Base-by-base conservation (phyloP, 23 tunicate species). In the Clavelina lepadiformis region DNA sequence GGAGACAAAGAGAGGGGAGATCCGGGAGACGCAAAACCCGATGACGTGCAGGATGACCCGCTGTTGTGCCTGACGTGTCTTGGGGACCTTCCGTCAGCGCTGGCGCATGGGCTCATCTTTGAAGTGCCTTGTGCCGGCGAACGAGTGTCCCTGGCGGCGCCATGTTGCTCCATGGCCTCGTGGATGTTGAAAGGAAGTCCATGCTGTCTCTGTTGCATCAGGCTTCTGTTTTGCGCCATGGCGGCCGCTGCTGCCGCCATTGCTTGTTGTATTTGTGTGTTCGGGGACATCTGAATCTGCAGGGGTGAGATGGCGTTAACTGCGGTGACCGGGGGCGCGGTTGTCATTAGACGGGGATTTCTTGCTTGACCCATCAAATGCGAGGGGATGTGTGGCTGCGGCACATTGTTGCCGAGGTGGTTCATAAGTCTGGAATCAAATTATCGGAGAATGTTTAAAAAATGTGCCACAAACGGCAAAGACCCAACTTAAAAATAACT, bases 181-280 rank as follows among this genome's bases (percentile, higher is more conserved):
- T 20, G 26, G 3, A 6, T 19, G 38, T 46, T 49, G 49, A 49
- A 28, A 7, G 59, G 46, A 19, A 19, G 29, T 25, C 35, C 35
- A 5, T 19, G 27, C 3, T 6, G n/a, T 54, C 33, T 51, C 22
- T 56, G 74, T 7, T 53, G 67, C 27, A 31, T 18, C 33, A 70
- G 18, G 11, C 61, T 37, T 26, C 60, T 62, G 35, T 80, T 72
- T 59, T 71, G 88, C 11, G 80, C 58, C 65, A 67, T 58, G 2
- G 80, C 87, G 19, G 95, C 81, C n/a, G n/a, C n/a, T 30, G 86
- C 85, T 31, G 72, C 79, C 3, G 81, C 96, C 81, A 87, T 87
- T 1, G 82, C 82, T 65, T 80, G 96, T 28, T 70, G 77, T 33
- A 79, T 74, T 23, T 73, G 96, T 13, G 82, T 73, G 58, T 79